Percentiles rank a stretch among this genome's conserved stretches.
Evolutionary conservation across 2,888 invertebrate genomes (phyloP).

Genomic region (Nineta flava): DNA sequence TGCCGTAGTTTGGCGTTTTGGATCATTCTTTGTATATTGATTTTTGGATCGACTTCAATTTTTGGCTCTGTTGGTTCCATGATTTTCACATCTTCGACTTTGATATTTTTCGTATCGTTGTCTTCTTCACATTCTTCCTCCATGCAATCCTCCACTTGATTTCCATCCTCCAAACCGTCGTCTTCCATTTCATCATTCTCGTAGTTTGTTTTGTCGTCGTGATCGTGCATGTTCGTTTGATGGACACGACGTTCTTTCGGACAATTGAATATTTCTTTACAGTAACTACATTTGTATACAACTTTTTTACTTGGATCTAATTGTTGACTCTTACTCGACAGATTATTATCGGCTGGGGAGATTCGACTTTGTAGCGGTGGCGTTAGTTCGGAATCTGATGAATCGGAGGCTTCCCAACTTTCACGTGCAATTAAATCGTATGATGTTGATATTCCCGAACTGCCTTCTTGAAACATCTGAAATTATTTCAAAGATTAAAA

Average conservation of each 20-base stretch:
- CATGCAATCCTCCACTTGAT: too few relatives aligned
- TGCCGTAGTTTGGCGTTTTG: neutral
- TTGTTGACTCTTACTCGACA: too few relatives aligned
- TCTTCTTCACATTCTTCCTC: too few relatives aligned
- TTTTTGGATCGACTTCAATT: neutral
- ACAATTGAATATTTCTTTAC: conserved; percentile 39
- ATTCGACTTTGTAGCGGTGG: conserved; percentile 27
- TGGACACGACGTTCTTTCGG: conserved; percentile 48
- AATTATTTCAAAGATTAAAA: too few relatives aligned
- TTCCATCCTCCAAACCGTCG: too few relatives aligned
- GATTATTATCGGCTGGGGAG: conserved; percentile 18
- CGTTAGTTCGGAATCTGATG: conserved; percentile 37
- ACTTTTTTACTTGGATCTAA: too few relatives aligned
- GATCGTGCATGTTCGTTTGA: conserved; percentile 29
- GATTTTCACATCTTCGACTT: too few relatives aligned
- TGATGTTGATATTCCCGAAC: conserved; percentile 31
- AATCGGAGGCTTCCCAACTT: conserved; percentile 50
- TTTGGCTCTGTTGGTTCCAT: neutral
- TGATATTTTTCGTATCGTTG: too few relatives aligned
- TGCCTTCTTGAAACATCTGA: conserved; percentile 41
- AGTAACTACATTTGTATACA: conserved; percentile 38
- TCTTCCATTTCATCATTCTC: neutral
- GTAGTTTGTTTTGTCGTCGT: conserved; percentile 14
- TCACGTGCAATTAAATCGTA: conserved; percentile 52
- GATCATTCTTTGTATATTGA: neutral